Percentiles rank a stretch among this genome's conserved stretches.
Conservation (phyloP, 2,797 vertebrate species). For the Saxicola maurus region DNA sequence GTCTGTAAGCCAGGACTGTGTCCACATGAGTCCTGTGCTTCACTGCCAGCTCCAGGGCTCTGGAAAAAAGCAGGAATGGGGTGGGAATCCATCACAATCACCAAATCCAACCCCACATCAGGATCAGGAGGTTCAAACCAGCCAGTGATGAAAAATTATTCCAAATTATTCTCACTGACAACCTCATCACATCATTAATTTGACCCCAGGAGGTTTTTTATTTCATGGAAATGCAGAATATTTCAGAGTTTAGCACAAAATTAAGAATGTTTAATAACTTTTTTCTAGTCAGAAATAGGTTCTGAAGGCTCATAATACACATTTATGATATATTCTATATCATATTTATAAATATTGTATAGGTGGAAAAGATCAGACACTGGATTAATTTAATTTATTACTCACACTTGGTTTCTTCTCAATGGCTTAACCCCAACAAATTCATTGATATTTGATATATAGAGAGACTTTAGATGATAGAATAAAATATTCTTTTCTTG, state of each 20-base stretch:
- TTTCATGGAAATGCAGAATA: not conserved
- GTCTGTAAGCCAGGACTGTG: conserved; percentile 91
- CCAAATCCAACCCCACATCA: too few relatives aligned
- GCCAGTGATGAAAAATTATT: too few relatives aligned
- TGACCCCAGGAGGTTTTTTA: not conserved
- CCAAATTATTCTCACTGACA: not conserved
- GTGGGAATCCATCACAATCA: too few relatives aligned
- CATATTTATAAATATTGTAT: not conserved
- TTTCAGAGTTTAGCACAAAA: not conserved
- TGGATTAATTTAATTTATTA: not conserved
- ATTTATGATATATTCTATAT: rapidly evolving
- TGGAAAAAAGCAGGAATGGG: conserved; percentile 24
- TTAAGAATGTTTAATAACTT: not conserved
- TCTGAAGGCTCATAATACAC: not conserved
- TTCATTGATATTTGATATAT: not conserved
- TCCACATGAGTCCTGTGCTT: conserved; percentile 98
- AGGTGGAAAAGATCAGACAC: not conserved
- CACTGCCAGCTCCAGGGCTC: conserved; percentile 92
- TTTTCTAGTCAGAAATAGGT: not conserved
- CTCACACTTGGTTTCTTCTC: not conserved
- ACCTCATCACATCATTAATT: not conserved
- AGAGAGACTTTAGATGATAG: not conserved
- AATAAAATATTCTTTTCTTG: not conserved
- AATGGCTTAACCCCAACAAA: not conserved
- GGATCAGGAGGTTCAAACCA: too few relatives aligned